Percentiles rank a stretch among this genome's conserved stretches.
These are phyloP conservation scores for Alviniconcha strummeri DNA, from an alignment of 2,888 invertebrate genomes.

Conservation along the genomic window DNA sequence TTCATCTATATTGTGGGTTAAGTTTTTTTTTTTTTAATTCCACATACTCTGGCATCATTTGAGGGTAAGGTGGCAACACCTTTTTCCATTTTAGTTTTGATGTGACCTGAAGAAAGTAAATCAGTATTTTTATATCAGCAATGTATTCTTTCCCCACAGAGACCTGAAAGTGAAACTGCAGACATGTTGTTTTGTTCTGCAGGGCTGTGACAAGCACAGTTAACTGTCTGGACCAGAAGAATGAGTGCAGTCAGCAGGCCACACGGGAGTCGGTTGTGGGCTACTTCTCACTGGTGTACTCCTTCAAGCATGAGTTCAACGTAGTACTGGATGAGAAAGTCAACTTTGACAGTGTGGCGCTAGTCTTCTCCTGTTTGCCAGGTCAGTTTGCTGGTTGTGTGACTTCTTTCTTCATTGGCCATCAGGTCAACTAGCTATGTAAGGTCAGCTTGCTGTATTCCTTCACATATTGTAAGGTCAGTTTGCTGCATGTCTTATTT, in stretches of 20 bases:
- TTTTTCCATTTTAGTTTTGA: neutral
- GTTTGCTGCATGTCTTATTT: too few relatives aligned
- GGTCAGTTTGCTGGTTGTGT: neutral
- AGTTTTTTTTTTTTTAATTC: too few relatives aligned
- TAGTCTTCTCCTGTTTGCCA: slow-evolving; percentile 6
- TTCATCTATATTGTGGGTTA: too few relatives aligned
- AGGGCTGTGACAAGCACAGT: neutral
- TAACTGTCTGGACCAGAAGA: neutral
- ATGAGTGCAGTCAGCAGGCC: neutral
- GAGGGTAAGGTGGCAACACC: neutral
- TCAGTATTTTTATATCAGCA: neutral
- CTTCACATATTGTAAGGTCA: too few relatives aligned
- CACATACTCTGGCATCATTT: too few relatives aligned
- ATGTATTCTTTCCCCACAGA: neutral
- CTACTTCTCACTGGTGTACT: neutral
- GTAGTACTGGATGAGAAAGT: neutral
- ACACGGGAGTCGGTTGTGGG: neutral
- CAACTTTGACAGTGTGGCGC: slow-evolving; percentile 1
- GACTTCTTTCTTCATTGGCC: too few relatives aligned
- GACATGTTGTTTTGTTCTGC: neutral
- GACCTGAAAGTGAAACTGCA: neutral
- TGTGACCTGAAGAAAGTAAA: neutral
- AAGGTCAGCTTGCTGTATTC: neutral
- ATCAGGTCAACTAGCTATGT: too few relatives aligned
- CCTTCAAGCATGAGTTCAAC: neutral